Conservation (phyloP, 1,140 invertebrate genomes). For the Microplitis mediator region DNA sequence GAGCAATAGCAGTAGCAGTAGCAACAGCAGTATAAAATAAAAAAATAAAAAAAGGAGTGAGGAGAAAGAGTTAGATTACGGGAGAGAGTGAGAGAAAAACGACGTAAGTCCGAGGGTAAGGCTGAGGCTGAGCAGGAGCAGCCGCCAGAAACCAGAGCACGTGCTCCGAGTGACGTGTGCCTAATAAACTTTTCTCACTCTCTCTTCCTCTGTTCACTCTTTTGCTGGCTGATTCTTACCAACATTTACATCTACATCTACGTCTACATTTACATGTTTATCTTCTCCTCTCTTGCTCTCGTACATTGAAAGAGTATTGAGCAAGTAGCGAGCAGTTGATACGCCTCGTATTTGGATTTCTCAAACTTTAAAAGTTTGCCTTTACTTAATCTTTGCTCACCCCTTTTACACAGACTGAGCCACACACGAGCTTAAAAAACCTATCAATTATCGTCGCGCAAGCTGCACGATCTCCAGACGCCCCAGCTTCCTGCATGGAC, state of each 20-base stretch:
- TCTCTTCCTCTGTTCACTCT: conserved; percentile 14
- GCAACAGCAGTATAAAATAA: too few species aligned
- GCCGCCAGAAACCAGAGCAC: conserved; percentile 61
- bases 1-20: not conserved
- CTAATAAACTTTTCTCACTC: conserved; percentile 18
- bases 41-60: conserved; percentile 11
- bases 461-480: conserved; percentile 29
- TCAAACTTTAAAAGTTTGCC: not conserved
- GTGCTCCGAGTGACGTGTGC: conserved; percentile 58
- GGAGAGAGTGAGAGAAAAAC: not conserved
- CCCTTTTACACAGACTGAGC: conserved; percentile 4
- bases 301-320: not conserved
- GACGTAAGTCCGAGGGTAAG: conserved; percentile 26
- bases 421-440: conserved; percentile 26
- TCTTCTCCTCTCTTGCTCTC: not conserved
- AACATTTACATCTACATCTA: not conserved
- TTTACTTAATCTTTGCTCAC: not conserved
- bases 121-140: conserved; percentile 53
- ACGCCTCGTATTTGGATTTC: too few species aligned
- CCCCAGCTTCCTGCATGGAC: conserved; percentile 20
- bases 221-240: not conserved
- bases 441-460: conserved; percentile 38
- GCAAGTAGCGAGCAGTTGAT: too few species aligned
- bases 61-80: conserved; percentile 29
- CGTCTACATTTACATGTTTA: conserved; percentile 7